Conservation (phyloP, 2,113 vertebrate genomes). For the Percina caprodes region DNA sequence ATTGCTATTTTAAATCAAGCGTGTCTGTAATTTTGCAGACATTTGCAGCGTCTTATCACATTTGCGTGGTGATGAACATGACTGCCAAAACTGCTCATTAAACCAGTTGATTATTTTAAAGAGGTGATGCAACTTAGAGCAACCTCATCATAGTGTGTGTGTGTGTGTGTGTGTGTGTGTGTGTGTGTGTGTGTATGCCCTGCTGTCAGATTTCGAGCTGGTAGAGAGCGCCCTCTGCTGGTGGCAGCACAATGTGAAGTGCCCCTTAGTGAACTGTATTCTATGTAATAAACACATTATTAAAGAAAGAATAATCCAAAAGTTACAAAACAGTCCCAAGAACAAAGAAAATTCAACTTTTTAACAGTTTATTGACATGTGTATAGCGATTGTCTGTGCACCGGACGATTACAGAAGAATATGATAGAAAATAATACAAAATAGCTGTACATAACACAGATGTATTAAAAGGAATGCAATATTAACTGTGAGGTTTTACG, state of each 20-base stretch:
- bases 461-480: constrained; percentile 74
- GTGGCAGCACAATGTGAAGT: neutral
- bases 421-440: constrained; percentile 76
- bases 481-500: constrained; percentile 68
- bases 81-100: constrained; percentile 66
- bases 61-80: constrained; percentile 50
- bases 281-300: neutral
- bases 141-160: constrained; percentile 13
- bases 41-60: constrained; percentile 60
- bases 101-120: constrained; percentile 64
- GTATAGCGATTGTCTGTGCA: constrained; percentile 86
- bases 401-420: constrained; percentile 80
- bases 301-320: neutral
- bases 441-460: constrained; percentile 68
- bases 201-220: neutral
- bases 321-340: neutral
- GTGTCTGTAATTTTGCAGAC: constrained; percentile 35
- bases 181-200: neutral
- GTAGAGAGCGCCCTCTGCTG: constrained; percentile 68
- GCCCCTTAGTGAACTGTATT: neutral
- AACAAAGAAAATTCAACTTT: constrained; percentile 33
- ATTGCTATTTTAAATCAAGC: constrained; percentile 45
- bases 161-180: neutral
- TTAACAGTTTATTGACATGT: constrained; percentile 84
- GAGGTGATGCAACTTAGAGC: constrained; percentile 75